phyloP scores from a whole-genome alignment of 2,888 invertebrate species.

The Luperina testacea region DNA sequence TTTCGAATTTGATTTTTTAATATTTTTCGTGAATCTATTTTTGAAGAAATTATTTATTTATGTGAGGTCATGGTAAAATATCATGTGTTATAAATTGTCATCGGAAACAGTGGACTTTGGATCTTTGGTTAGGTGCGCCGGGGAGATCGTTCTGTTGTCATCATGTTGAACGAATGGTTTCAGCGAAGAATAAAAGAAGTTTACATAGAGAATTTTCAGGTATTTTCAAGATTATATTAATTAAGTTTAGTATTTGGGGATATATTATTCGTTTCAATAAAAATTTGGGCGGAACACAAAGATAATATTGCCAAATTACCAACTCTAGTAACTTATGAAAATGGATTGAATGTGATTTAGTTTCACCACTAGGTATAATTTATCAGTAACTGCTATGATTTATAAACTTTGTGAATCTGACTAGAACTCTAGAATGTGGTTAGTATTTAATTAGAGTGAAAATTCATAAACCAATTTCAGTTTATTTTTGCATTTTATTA shows the following conservation, averaged over 20 bases:
- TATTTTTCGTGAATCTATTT: constrained; percentile 89
- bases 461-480: not conserved
- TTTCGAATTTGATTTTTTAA: constrained; percentile 87
- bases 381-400: not conserved
- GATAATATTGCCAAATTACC: not conserved
- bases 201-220: constrained; percentile 83
- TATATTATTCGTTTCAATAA: not conserved
- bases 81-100: constrained; percentile 86
- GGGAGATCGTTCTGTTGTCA: constrained; percentile 78
- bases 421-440: not conserved
- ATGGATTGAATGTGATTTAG: not conserved
- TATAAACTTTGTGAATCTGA: not conserved
- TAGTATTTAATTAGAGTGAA: not conserved
- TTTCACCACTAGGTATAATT: not conserved
- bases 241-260: not conserved
- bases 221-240: constrained; percentile 62
- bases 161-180: constrained; percentile 89
- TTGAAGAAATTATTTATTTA: constrained; percentile 89
- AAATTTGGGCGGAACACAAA: not conserved
- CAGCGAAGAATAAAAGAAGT: constrained; percentile 82
- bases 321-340: not conserved
- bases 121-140: constrained; percentile 79
- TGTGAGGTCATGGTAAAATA: constrained; percentile 85
- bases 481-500: not conserved
- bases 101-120: constrained; percentile 73